Conservation (phyloP, 1,140 invertebrate genomes). For the Diabrotica undecimpunctata region DNA sequence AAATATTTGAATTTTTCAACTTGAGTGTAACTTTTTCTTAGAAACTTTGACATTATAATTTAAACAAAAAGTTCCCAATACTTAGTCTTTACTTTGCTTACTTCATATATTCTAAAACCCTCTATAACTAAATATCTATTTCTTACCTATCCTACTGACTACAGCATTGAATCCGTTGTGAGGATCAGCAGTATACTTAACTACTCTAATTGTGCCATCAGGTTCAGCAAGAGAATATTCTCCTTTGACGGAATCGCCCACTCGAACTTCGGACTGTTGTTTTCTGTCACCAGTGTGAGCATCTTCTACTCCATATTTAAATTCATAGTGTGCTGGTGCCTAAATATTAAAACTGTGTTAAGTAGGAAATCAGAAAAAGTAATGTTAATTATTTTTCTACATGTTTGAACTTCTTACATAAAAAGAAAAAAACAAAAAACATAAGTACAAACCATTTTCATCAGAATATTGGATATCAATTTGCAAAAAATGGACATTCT, state of each 20-base stretch:
- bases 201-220: slow-evolving; percentile 52
- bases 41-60: too few relatives aligned
- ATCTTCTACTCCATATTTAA: slow-evolving; percentile 23
- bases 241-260: slow-evolving; percentile 23
- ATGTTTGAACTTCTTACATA: too few relatives aligned
- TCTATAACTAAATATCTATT: neutral
- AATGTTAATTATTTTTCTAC: neutral
- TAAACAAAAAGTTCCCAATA: too few relatives aligned
- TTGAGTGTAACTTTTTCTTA: too few relatives aligned
- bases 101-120: too few relatives aligned
- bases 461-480: too few relatives aligned
- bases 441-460: too few relatives aligned
- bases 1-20: too few relatives aligned
- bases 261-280: slow-evolving; percentile 32
- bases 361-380: neutral
- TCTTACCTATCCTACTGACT: slow-evolving; percentile 17
- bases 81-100: too few relatives aligned
- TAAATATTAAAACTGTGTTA: slow-evolving; percentile 4
- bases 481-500: too few relatives aligned
- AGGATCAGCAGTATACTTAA: slow-evolving; percentile 52
- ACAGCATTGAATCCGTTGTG: slow-evolving; percentile 46
- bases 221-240: slow-evolving; percentile 52
- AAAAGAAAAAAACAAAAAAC: too few relatives aligned
- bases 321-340: slow-evolving; percentile 17
- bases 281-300: slow-evolving; percentile 20